phyloP scores from a whole-genome alignment of 1,140 invertebrate species.

The Hermatobates lingyangjiaoensis region DNA sequence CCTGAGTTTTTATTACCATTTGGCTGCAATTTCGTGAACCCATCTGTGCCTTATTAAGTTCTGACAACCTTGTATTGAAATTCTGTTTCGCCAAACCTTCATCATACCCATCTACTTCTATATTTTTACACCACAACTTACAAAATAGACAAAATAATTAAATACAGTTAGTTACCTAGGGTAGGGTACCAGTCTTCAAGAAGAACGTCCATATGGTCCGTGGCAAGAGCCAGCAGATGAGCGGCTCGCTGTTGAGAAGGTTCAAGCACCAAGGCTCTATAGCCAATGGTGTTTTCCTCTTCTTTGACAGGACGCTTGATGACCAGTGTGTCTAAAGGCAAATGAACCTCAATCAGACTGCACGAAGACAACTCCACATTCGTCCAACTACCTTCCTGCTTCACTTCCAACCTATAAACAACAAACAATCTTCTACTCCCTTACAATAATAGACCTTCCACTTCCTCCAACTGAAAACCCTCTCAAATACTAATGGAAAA shows the following conservation, averaged over 20 bases:
- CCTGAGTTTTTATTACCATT: too few species aligned
- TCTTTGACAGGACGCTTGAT: slow-evolving; percentile 40
- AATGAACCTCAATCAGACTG: slow-evolving; percentile 73
- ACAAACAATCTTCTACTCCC: slow-evolving; percentile 15
- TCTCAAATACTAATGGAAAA: too few species aligned
- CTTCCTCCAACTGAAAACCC: too few species aligned
- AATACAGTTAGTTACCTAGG: slow-evolving; percentile 35
- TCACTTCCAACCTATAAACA: slow-evolving; percentile 41
- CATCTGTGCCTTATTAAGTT: too few species aligned
- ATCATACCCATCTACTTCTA: too few species aligned
- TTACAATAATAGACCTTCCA: background rate
- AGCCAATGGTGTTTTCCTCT: slow-evolving; percentile 32
- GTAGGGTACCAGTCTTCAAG: slow-evolving; percentile 98
- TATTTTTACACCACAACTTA: too few species aligned
- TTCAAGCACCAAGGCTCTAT: slow-evolving; percentile 48
- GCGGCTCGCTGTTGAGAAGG: slow-evolving; percentile 58
- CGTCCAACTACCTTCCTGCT: slow-evolving; percentile 64
- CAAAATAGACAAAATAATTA: too few species aligned
- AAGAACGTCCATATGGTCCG: slow-evolving; percentile 90
- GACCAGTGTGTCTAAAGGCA: slow-evolving; percentile 56
- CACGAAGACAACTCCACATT: slow-evolving; percentile 61
- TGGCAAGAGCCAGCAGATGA: slow-evolving; percentile 72
- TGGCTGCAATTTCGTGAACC: too few species aligned
- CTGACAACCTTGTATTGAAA: too few species aligned
- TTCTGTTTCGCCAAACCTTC: too few species aligned